Conservation (phyloP, 2,113 vertebrate species). For the Oncorhynchus tshawytscha region DNA sequence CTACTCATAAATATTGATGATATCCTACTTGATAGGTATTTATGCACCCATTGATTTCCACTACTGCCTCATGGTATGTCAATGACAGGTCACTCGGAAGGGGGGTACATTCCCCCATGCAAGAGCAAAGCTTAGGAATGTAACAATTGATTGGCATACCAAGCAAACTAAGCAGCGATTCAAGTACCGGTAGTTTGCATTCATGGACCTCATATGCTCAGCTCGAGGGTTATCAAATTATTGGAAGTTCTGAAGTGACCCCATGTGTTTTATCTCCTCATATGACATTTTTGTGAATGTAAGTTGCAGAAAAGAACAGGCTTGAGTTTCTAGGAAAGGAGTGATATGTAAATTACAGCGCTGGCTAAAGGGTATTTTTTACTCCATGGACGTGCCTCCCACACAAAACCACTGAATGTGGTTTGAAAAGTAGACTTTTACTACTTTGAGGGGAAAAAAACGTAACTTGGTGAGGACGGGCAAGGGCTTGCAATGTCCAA, state of each 20-base stretch:
- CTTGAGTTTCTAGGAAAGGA: constrained; percentile 5
- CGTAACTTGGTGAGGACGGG: constrained; percentile 27
- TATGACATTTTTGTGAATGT: neutral
- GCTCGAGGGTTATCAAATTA: neutral
- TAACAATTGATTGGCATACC: too few species aligned
- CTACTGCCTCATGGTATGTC: neutral
- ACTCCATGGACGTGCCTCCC: constrained; percentile 46
- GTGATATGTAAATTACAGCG: constrained; percentile 3
- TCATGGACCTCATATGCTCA: neutral
- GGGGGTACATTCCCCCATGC: neutral
- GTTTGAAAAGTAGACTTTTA: constrained; percentile 38
- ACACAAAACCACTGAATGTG: constrained; percentile 58
- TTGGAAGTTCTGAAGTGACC: neutral
- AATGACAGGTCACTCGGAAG: neutral
- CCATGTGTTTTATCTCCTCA: neutral
- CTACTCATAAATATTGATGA: neutral
- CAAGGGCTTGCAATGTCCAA: constrained; percentile 34
- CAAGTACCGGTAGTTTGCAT: too few species aligned
- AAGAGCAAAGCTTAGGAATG: too few species aligned
- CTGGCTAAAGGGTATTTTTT: constrained; percentile 63
- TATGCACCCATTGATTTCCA: neutral
- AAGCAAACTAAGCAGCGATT: too few species aligned
- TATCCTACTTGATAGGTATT: neutral
- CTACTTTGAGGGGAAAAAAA: constrained; percentile 25
- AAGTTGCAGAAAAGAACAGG: neutral